These are phyloP conservation scores for Pomatorhinus ruficollis DNA, from an alignment of 2,113 vertebrate genomes.

Conservation along the genomic window DNA sequence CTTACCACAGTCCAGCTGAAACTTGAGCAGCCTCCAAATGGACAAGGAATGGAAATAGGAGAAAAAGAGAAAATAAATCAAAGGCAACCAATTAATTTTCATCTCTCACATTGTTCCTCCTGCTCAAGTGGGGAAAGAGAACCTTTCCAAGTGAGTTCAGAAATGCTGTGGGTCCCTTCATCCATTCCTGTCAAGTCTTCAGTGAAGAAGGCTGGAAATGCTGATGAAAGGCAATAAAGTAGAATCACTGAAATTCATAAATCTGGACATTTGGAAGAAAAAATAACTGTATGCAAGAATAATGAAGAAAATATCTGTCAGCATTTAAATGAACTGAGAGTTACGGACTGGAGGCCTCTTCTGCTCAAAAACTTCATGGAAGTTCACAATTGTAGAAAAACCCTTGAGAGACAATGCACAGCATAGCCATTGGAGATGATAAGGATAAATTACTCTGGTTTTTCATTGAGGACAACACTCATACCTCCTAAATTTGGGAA, in stretches of 20 bases:
- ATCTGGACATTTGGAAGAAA: not conserved
- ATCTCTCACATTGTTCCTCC: not conserved
- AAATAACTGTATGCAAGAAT: not conserved
- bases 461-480: not conserved
- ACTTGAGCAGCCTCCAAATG: conserved; percentile 40
- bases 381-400: not conserved
- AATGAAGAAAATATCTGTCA: not conserved
- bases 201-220: not conserved
- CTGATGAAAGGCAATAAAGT: not conserved
- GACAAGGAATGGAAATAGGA: not conserved
- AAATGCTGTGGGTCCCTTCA: not conserved
- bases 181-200: not conserved
- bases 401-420: not conserved
- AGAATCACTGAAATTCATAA: not conserved
- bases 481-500: not conserved
- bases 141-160: not conserved
- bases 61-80: conserved; percentile 45
- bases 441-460: not conserved
- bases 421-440: accelerated
- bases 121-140: not conserved
- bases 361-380: not conserved
- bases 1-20: conserved; percentile 13
- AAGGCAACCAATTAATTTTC: not conserved
- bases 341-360: not conserved
- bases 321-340: not conserved